phyloP scores from a whole-genome alignment of 2,888 invertebrate species.

The Ptychoptera albimana region DNA sequence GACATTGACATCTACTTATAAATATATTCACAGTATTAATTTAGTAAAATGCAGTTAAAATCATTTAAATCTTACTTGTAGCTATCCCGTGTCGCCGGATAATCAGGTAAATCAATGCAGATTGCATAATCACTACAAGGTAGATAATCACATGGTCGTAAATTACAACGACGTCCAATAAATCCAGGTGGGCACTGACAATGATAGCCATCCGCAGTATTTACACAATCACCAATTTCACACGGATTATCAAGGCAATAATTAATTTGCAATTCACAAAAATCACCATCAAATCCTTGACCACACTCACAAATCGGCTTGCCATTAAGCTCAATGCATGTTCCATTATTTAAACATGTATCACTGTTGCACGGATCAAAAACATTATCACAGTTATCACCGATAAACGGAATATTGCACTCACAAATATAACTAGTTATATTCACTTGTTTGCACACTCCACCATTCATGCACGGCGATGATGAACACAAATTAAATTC shows the following conservation, averaged over 20 bases:
- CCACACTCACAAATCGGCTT: slow-evolving; percentile 17
- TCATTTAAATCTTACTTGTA: slow-evolving; percentile 21
- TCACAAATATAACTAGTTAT: slow-evolving; percentile 23
- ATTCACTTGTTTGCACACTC: slow-evolving; percentile 28
- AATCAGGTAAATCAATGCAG: slow-evolving; percentile 30
- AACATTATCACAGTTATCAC: slow-evolving; percentile 33
- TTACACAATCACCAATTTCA: slow-evolving; percentile 29
- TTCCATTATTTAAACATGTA: slow-evolving; percentile 29
- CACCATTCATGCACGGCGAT: slow-evolving; percentile 38
- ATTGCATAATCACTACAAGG: slow-evolving; percentile 34
- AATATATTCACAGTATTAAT: slow-evolving; percentile 2
- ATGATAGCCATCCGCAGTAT: slow-evolving; percentile 26
- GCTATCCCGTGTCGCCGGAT: slow-evolving; percentile 28
- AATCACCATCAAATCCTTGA: slow-evolving; percentile 24
- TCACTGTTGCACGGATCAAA: slow-evolving; percentile 15
- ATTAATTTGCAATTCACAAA: slow-evolving; percentile 33
- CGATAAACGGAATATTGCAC: slow-evolving; percentile 33
- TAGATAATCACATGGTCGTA: slow-evolving; percentile 39
- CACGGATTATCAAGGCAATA: slow-evolving; percentile 34
- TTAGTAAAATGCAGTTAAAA: not conserved
- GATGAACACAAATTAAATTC: slow-evolving; percentile 33
- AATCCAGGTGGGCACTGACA: slow-evolving; percentile 35
- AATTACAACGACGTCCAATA: slow-evolving; percentile 36
- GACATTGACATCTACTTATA: slow-evolving; percentile 35
- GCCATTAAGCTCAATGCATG: slow-evolving; percentile 24